These are phyloP conservation scores for Denticeps clupeoides DNA, from an alignment of 2,797 vertebrate genomes.

Conservation along the genomic window DNA sequence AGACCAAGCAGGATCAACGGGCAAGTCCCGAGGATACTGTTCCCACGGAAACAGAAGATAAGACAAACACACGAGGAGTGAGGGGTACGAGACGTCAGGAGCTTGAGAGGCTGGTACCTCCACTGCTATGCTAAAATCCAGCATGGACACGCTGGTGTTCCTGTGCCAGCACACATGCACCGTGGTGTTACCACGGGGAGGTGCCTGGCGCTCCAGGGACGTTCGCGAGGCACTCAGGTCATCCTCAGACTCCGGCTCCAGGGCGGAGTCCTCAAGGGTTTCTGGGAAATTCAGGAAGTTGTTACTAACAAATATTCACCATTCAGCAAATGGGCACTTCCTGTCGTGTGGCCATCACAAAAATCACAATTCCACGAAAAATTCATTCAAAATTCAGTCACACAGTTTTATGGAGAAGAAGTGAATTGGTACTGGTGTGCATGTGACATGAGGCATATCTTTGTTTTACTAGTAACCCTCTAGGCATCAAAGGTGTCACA, in stretches of 20 bases:
- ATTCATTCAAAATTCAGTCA: too few species aligned
- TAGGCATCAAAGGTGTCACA: too few species aligned
- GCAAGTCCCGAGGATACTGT: conserved; percentile 34
- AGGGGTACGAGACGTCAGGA: conserved; percentile 34
- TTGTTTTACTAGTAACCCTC: too few species aligned
- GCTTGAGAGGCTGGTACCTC: conserved; percentile 75
- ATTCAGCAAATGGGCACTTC: conserved; percentile 23
- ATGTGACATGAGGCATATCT: too few species aligned
- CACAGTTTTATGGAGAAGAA: too few species aligned
- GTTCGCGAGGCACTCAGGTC: conserved; percentile 75
- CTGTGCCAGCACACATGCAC: conserved; percentile 99
- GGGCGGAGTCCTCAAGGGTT: conserved; percentile 74
- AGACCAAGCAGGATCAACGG: not conserved
- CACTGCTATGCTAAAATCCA: conserved; percentile 95
- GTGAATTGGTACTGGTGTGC: too few species aligned
- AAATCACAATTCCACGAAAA: not conserved
- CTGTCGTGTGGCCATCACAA: not conserved
- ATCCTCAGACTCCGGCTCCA: conserved; percentile 90
- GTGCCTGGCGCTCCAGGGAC: conserved; percentile 75
- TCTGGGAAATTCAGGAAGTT: conserved; percentile 69
- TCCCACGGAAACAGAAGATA: conserved; percentile 34
- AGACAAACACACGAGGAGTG: conserved; percentile 12
- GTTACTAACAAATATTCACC: conserved; percentile 44
- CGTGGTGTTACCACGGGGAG: conserved; percentile 95
- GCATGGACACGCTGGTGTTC: conserved; percentile 96